Evolutionary conservation across 2,113 vertebrate species (phyloP), one percentile per base, ranked within the genome.

Genomic region (Labeo catla): DNA sequence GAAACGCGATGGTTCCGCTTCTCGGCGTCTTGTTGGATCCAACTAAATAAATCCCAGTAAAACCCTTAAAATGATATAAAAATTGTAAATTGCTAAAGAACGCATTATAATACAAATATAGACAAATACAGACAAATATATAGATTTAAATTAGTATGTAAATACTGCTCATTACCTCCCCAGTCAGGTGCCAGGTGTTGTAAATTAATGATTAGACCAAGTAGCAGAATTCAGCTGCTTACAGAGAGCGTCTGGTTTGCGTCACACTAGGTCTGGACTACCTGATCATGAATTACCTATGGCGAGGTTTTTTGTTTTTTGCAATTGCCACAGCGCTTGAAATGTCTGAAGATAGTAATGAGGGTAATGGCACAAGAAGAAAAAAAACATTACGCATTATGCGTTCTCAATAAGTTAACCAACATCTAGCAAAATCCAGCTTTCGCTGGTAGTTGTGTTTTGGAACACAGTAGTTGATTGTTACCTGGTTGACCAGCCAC

Each of bases 281-380:
- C 2, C 23, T 19, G n/a, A 92, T 91, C 92, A 84, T 83, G 84
- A 8, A 49, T 81, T 81, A 77, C 45, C 43, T 89, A 2, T 87
- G 73, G 59, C 49, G 91, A 0, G 45, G 84, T 77, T 76, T 86
- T 54, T 23, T 90, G 7, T 0, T 91, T 36, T 3, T 89, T n/a
- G 81, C 85, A 80, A 59, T 79, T 68, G 90, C 86, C 10, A 54
- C 15, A 39, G 72, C 87, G 34, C 10, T 79, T 21, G 65, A 9
- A 9, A 6, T 52, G 8, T 19, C 34, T 36, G n/a, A 79, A n/a
- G 66, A 70, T 65, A 34, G 39, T 63, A n/a, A 68, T 12, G 10
- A 8, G 16, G 39, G 23, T 70, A 13, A 34, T 10, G 15, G 6
- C 34, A 5, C 65, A n/a, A 34, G 28, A 28, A 28, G 28, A 28